These are phyloP conservation scores for Sitophilus oryzae DNA, from an alignment of 1,140 invertebrate species.

Conservation along the genomic window DNA sequence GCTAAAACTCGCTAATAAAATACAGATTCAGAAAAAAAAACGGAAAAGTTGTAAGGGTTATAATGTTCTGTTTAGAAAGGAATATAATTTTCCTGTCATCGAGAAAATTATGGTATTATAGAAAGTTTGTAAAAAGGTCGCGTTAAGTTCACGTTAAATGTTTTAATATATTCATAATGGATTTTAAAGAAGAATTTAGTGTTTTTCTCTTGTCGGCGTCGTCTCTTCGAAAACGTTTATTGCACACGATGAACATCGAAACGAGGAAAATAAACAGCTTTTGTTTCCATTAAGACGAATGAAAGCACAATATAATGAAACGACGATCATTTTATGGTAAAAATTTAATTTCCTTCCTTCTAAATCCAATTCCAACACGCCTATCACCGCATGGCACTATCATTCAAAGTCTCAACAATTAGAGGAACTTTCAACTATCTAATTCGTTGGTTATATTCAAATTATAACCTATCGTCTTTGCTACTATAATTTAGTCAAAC, in stretches of 20 bases:
- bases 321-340: not conserved
- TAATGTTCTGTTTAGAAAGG: conserved; percentile 13
- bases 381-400: conserved; percentile 4
- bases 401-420: not conserved
- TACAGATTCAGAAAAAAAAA: conserved; percentile 8
- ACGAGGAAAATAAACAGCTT: not conserved
- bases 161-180: conserved; percentile 7
- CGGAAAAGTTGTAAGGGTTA: conserved; percentile 13
- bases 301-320: not conserved
- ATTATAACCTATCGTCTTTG: conserved; percentile 3
- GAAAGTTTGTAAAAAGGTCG: conserved; percentile 9
- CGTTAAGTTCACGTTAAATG: conserved; percentile 9
- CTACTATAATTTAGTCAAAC: too few relatives aligned
- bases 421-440: conserved; percentile 2
- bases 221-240: too few relatives aligned
- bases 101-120: conserved; percentile 12
- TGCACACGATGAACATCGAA: too few relatives aligned
- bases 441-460: conserved; percentile 3
- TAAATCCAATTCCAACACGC: not conserved
- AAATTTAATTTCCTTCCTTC: conserved; percentile 2
- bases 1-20: conserved; percentile 15
- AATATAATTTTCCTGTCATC: conserved; percentile 12
- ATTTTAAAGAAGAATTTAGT: not conserved
- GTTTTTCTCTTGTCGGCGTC: not conserved
- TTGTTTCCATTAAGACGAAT: not conserved